phyloP scores from a whole-genome alignment of 2,888 invertebrate genomes.

The Perdita meconis region DNA sequence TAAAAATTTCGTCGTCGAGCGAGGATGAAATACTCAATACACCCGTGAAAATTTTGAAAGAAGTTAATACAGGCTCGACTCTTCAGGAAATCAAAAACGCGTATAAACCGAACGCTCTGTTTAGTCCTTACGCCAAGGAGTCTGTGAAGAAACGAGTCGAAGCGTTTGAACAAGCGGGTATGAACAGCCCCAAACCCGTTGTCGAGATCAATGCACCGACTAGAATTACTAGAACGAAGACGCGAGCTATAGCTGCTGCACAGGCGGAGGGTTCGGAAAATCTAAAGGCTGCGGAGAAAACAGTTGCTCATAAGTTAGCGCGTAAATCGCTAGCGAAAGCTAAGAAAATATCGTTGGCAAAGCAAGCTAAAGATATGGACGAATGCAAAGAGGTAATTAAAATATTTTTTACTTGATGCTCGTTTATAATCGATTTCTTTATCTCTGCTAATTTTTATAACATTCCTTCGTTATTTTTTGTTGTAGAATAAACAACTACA shows the following conservation, averaged over 20 bases:
- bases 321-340: slow-evolving; percentile 80
- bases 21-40: slow-evolving; percentile 73
- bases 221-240: slow-evolving; percentile 86
- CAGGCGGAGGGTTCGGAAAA: slow-evolving; percentile 51
- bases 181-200: slow-evolving; percentile 77
- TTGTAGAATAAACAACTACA: slow-evolving; percentile 76
- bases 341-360: slow-evolving; percentile 77
- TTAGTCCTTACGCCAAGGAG: slow-evolving; percentile 87
- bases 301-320: slow-evolving; percentile 76
- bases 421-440: too few species aligned
- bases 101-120: slow-evolving; percentile 82
- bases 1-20: slow-evolving; percentile 59
- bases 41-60: slow-evolving; percentile 66
- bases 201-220: slow-evolving; percentile 74
- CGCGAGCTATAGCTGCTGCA: slow-evolving; percentile 85
- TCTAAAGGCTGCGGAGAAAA: slow-evolving; percentile 41
- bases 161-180: slow-evolving; percentile 86
- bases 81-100: slow-evolving; percentile 66
- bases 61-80: slow-evolving; percentile 19
- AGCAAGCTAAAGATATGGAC: slow-evolving; percentile 73
- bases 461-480: slow-evolving; percentile 30
- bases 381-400: slow-evolving; percentile 78
- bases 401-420: background rate
- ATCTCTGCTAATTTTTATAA: slow-evolving; percentile 2
- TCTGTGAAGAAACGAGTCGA: slow-evolving; percentile 87